Base-by-base conservation (phyloP, 1,140 invertebrate species). In the Hyles euphorbiae region DNA sequence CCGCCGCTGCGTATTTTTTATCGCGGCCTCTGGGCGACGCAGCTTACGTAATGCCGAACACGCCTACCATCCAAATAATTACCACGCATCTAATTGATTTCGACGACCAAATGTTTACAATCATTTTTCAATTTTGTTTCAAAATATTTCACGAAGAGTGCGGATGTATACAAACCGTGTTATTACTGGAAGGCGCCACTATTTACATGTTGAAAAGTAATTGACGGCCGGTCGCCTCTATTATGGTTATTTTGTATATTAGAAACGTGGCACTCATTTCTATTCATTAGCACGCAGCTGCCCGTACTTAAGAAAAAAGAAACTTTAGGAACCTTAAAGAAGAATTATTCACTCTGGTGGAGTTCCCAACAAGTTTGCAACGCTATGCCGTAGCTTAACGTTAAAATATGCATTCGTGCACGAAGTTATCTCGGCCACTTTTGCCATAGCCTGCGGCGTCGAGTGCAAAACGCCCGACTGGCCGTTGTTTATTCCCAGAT, bases 351-450 rank as follows among this genome's bases (percentile, higher is more conserved):
- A 81, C 70, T 76, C 63, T 63, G 66, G 61, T 72, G 63, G 81
- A 87, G 77, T 87, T 86, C 63, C 74, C 70, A 77, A 76, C 75
- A 82, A 83, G 83, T 83, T 80, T 77, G 78, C 76, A 74, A 67
- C 70, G 73, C 59, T 70, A 74, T 69, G 68, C 72, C 70, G 72
- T 75, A 81, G 78, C 78, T 83, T 83, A 87, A 77, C 74, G 78
- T 73, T 83, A 82, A 87, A 86, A 83, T 88, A 88, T 88, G 81
- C 81, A 86, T 83, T 81, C 76, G 75, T 79, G 78, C 65, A 59
- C 68, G 59, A 74, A 81, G 74, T 76, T 84, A 79, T 80, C 81
- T 81, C 75, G 76, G 75, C 76, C 75, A 84, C 74, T 85, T 78
- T 78, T 81, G 70, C 78, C 65, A 70, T 76, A 63, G 71, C 70